These are phyloP conservation scores for Ceratina calcarata DNA, from an alignment of 1,140 invertebrate genomes.

Conservation along the genomic window DNA sequence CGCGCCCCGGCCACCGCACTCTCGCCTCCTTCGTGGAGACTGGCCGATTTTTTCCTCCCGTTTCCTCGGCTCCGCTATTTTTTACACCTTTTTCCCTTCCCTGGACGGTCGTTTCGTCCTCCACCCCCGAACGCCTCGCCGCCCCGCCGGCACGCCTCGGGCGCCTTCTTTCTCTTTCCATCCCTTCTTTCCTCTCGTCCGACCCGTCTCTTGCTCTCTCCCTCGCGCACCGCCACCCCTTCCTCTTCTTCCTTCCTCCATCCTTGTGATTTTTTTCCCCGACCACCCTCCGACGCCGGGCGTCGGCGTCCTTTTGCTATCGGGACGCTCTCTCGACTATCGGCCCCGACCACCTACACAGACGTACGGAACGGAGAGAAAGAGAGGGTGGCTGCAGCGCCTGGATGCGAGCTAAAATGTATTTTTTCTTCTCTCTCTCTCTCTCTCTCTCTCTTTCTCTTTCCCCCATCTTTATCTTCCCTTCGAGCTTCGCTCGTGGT, in stretches of 20 bases:
- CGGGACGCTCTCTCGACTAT: conserved; percentile 69
- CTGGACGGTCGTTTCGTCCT: conserved; percentile 39
- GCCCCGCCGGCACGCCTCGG: conserved; percentile 34
- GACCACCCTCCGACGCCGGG: conserved; percentile 63
- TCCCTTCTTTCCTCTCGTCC: conserved; percentile 43
- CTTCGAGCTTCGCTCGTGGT: conserved; percentile 61
- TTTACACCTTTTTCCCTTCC: conserved; percentile 70
- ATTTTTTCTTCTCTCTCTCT: conserved; percentile 58
- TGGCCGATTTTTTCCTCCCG: conserved; percentile 76
- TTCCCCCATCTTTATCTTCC: conserved; percentile 68
- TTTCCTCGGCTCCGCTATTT: conserved; percentile 76
- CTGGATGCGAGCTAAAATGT: conserved; percentile 69
- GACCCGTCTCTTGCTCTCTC: conserved; percentile 50
- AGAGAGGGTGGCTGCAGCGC: conserved; percentile 52
- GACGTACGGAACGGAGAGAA: conserved; percentile 25
- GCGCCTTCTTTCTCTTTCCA: conserved; percentile 44
- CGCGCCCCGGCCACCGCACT: conserved; percentile 50
- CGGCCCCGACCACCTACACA: conserved; percentile 62
- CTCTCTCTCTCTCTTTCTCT: conserved; percentile 43
- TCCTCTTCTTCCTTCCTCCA: conserved; percentile 49
- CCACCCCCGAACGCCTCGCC: conserved; percentile 1
- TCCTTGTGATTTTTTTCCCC: conserved; percentile 65
- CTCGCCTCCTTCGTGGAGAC: conserved; percentile 62
- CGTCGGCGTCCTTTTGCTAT: conserved; percentile 71
- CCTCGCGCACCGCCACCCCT: conserved; percentile 52